Percentiles rank a stretch among this genome's conserved stretches.
Evolutionary conservation across 2,888 invertebrate species (phyloP).

Genomic region (Phyllotreta striolata): DNA sequence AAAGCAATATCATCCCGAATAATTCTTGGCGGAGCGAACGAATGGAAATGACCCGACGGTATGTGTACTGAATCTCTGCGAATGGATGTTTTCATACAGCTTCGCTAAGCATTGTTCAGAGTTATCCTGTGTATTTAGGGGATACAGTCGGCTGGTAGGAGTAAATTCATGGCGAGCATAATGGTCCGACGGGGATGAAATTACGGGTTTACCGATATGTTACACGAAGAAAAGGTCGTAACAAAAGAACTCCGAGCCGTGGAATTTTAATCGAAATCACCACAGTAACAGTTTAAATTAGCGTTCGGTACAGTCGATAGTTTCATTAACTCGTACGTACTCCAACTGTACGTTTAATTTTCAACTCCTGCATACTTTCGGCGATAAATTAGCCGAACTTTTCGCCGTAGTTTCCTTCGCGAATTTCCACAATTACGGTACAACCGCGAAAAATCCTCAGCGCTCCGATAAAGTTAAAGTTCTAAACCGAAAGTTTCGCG

Average conservation of each 20-base stretch:
- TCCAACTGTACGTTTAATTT: too few species aligned
- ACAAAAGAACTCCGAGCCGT: too few species aligned
- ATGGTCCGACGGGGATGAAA: conserved; percentile 1
- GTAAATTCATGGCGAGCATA: conserved; percentile 8
- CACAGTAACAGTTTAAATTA: too few species aligned
- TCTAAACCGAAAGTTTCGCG: too few species aligned
- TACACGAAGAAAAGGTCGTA: too few species aligned
- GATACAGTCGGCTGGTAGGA: neutral
- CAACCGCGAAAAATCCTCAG: conserved; percentile 13
- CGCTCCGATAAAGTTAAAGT: too few species aligned
- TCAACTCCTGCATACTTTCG: too few species aligned
- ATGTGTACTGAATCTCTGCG: conserved; percentile 9
- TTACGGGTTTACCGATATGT: neutral
- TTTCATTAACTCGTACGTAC: too few species aligned
- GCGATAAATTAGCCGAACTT: too few species aligned
- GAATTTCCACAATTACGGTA: conserved; percentile 17
- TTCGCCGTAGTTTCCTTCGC: conserved; percentile 5
- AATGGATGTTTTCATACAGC: conserved; percentile 19
- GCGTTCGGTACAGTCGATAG: too few species aligned
- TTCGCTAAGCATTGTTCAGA: conserved; percentile 9
- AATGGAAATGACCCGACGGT: conserved; percentile 11
- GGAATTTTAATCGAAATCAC: too few species aligned
- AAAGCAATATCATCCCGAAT: conserved; percentile 27
- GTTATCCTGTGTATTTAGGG: conserved; percentile 20
- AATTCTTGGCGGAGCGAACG: conserved; percentile 23